Evolutionary conservation across 2,888 invertebrate genomes (phyloP).

Genomic region (Drosophila lutescens): DNA sequence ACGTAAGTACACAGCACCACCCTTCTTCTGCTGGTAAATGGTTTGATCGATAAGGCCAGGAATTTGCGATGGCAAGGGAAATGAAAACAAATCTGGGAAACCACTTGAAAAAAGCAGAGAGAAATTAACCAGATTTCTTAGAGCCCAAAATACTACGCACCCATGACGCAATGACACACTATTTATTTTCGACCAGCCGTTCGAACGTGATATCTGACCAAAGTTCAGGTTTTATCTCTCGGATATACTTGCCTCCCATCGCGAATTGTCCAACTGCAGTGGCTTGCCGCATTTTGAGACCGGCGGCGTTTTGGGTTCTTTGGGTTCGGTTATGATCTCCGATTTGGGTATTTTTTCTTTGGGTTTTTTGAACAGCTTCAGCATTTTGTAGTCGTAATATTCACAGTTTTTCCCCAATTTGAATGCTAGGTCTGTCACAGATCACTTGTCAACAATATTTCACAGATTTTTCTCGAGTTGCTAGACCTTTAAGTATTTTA

Average conservation of each 20-base stretch:
- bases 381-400: slow-evolving; percentile 58
- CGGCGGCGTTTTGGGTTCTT: slow-evolving; percentile 70
- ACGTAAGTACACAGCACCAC: background rate
- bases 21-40: slow-evolving; percentile 17
- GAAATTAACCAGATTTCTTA: slow-evolving; percentile 11
- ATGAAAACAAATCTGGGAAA: slow-evolving; percentile 1
- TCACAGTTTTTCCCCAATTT: slow-evolving; percentile 13
- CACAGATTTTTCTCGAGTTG: slow-evolving; percentile 14
- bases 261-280: slow-evolving; percentile 81
- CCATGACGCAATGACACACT: slow-evolving; percentile 32
- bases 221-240: slow-evolving; percentile 24
- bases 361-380: slow-evolving; percentile 78
- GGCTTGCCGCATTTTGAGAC: slow-evolving; percentile 82
- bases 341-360: slow-evolving; percentile 81
- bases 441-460: slow-evolving; percentile 10
- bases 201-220: slow-evolving; percentile 21
- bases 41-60: slow-evolving; percentile 17
- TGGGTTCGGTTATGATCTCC: slow-evolving; percentile 81
- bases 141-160: slow-evolving; percentile 1
- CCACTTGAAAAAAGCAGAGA: background rate
- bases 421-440: slow-evolving; percentile 1
- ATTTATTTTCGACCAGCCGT: background rate
- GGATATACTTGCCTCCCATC: slow-evolving; percentile 84
- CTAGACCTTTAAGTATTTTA: background rate
- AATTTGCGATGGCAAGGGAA: slow-evolving; percentile 5